Percentiles rank a stretch among this genome's conserved stretches.
Evolutionary conservation across 2,113 vertebrate genomes (phyloP).

Genomic region (Hemiprocne comata): DNA sequence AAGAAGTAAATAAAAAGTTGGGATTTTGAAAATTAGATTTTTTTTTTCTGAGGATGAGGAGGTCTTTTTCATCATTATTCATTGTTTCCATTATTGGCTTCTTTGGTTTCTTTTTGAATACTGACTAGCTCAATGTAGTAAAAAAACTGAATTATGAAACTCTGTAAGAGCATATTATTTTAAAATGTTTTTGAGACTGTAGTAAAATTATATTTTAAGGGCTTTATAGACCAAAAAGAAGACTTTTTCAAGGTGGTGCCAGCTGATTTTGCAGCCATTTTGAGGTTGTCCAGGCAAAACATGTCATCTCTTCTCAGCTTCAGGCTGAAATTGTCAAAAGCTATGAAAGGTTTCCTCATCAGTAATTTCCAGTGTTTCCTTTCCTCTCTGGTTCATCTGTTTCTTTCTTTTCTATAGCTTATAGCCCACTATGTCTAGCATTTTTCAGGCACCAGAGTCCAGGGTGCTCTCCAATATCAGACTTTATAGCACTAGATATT

Average conservation of each 20-base stretch:
- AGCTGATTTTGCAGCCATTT: constrained; percentile 12
- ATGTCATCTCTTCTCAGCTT: background rate
- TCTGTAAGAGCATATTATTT: background rate
- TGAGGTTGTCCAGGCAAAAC: background rate
- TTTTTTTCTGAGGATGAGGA: background rate
- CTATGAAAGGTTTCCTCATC: background rate
- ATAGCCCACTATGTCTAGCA: background rate
- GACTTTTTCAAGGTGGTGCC: background rate
- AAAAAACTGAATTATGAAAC: background rate
- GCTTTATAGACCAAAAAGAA: background rate
- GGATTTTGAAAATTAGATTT: background rate
- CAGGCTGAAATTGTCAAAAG: background rate
- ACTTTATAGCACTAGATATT: background rate
- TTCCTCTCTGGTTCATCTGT: background rate
- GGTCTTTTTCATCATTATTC: background rate
- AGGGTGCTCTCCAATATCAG: background rate
- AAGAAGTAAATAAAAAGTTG: constrained; percentile 56
- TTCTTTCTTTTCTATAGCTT: background rate
- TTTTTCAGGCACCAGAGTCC: background rate
- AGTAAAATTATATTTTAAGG: background rate
- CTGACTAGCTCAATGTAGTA: background rate
- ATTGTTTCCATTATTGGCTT: background rate
- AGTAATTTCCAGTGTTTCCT: background rate
- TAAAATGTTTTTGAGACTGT: background rate
- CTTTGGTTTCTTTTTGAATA: background rate